Conservation (phyloP, 2,113 vertebrate genomes). For the Pelecanoides urinatrix region DNA sequence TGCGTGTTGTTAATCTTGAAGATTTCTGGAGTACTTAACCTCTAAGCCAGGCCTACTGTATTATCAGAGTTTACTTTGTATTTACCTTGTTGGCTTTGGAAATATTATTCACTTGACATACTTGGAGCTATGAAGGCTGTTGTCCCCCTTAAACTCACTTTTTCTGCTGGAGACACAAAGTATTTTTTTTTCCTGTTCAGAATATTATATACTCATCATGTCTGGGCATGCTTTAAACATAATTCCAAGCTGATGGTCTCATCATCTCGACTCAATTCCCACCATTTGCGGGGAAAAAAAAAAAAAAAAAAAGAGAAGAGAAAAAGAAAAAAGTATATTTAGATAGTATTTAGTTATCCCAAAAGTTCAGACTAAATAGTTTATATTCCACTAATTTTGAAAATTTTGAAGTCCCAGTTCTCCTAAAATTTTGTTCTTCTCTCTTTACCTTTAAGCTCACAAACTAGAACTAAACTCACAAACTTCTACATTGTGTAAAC, state of each 20-base stretch:
- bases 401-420: not conserved
- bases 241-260: not conserved
- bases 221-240: not conserved
- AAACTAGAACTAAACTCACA: not conserved
- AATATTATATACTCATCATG: not conserved
- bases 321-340: not conserved
- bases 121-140: not conserved
- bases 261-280: not conserved
- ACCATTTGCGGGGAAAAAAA: fast-evolving
- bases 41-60: not conserved
- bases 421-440: not conserved
- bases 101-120: not conserved
- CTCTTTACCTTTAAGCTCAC: not conserved
- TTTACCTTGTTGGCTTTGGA: not conserved
- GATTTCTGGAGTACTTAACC: not conserved
- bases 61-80: not conserved
- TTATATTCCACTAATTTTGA: not conserved
- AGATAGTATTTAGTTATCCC: not conserved
- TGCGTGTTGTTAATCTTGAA: not conserved
- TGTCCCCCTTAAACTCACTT: not conserved
- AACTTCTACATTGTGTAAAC: not conserved
- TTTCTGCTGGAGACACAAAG: not conserved
- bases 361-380: not conserved
- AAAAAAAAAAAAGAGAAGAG: not conserved
- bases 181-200: not conserved